Evolutionary conservation across 2,888 invertebrate genomes (phyloP).

Genomic region (Melanostoma scalare): DNA sequence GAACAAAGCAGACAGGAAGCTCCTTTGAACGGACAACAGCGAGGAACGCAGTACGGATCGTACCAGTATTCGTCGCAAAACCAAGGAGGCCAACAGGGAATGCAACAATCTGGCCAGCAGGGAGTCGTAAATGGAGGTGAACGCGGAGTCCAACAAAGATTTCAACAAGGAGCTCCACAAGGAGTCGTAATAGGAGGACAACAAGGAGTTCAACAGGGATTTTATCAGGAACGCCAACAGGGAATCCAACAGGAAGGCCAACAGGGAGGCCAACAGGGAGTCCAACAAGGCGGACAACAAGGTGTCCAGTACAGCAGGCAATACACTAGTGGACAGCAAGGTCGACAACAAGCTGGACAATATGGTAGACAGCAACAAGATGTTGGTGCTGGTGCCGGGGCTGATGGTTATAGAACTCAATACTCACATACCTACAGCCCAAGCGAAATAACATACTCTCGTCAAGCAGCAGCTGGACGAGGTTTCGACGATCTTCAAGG

Average conservation of each 20-base stretch:
- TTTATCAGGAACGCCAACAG: too few relatives aligned
- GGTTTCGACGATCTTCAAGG: conserved; percentile 69
- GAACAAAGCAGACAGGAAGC: conserved; percentile 41
- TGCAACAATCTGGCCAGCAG: conserved; percentile 10
- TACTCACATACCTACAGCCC: conserved; percentile 48
- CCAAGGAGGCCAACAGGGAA: conserved; percentile 41
- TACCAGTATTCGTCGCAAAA: conserved; percentile 26
- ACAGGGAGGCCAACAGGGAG: conserved; percentile 6
- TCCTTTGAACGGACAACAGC: conserved; percentile 28
- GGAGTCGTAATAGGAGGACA: too few relatives aligned
- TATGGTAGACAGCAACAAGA: conserved; percentile 53
- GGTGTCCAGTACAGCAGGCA: conserved; percentile 70
- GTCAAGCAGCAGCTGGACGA: conserved; percentile 50
- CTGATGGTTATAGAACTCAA: conserved; percentile 22
- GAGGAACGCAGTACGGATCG: conserved; percentile 19
- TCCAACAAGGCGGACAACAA: conserved; percentile 34
- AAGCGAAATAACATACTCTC: conserved; percentile 34
- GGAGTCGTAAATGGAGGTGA: too few relatives aligned
- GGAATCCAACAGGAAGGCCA: neutral
- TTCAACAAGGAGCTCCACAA: too few relatives aligned
- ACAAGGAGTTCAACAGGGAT: too few relatives aligned
- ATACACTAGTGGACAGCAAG: conserved; percentile 73
- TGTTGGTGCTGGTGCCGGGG: conserved; percentile 61
- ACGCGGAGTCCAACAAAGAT: too few relatives aligned
- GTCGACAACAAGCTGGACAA: conserved; percentile 75